phyloP scores from a whole-genome alignment of 2,888 invertebrate species.

The Cancer borealis region DNA sequence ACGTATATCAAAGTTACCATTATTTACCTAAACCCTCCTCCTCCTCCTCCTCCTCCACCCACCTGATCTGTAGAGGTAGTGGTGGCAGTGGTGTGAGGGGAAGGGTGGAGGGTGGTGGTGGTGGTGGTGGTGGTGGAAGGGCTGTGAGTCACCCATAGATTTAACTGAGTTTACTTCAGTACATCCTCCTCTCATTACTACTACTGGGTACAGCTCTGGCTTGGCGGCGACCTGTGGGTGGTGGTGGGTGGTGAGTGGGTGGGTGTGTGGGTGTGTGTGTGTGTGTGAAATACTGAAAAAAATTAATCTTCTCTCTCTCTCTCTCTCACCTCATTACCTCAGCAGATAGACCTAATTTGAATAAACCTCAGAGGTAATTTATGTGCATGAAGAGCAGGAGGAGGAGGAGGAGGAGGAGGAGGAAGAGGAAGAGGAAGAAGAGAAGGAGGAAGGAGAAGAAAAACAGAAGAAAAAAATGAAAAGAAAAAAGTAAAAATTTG shows the following conservation, averaged over 20 bases:
- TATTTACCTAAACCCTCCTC: not conserved
- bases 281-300: not conserved
- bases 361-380: not conserved
- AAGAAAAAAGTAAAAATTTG: no score
- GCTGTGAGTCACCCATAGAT: constrained; percentile 47
- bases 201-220: constrained; percentile 73
- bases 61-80: constrained; percentile 71
- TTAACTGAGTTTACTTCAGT: constrained; percentile 67
- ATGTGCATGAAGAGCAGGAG: not conserved
- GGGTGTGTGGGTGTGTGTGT: not conserved
- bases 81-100: constrained; percentile 53
- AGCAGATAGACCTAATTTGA: not conserved
- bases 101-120: constrained; percentile 30
- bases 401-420: no score
- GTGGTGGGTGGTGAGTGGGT: not conserved
- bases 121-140: not conserved
- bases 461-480: no score
- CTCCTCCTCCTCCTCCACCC: not conserved
- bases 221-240: constrained; percentile 68
- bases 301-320: not conserved
- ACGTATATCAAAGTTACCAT: no score
- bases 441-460: no score
- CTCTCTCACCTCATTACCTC: constrained; percentile 1
- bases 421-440: no score
- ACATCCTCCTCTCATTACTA: constrained; percentile 62